phyloP scores from a whole-genome alignment of 2,113 vertebrate genomes.

The Gila orcuttii region DNA sequence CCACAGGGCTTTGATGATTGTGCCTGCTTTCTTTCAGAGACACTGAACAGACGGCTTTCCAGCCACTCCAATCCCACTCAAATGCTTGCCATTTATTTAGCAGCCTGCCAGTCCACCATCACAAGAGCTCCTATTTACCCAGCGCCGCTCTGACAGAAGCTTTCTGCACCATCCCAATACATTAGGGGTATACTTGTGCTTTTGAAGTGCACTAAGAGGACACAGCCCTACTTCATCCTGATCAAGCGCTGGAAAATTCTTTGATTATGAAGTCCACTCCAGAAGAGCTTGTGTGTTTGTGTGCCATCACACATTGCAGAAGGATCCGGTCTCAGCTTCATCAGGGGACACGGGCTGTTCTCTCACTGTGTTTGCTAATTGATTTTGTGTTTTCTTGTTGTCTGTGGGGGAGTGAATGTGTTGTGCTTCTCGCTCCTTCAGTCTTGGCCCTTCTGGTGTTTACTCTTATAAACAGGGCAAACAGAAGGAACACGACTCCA shows the following conservation, averaged over 20 bases:
- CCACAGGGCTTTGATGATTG: conserved; percentile 51
- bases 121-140: conserved; percentile 59
- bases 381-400: conserved; percentile 47
- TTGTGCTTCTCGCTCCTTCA: conserved; percentile 61
- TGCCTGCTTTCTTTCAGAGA: conserved; percentile 25
- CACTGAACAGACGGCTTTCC: conserved; percentile 29
- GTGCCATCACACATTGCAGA: conserved; percentile 16
- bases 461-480: conserved; percentile 61
- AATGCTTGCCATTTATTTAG: conserved; percentile 61
- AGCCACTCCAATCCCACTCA: conserved; percentile 64
- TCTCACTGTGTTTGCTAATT: conserved; percentile 48
- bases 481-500: conserved; percentile 50
- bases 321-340: not conserved
- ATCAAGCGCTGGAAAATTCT: conserved; percentile 3
- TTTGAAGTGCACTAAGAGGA: conserved; percentile 49
- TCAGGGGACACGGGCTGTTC: conserved; percentile 29
- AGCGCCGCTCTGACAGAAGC: conserved; percentile 34
- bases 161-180: conserved; percentile 22
- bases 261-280: not conserved
- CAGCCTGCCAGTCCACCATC: conserved; percentile 52
- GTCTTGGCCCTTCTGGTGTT: conserved; percentile 72
- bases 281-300: not conserved
- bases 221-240: not conserved
- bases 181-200: conserved; percentile 40
- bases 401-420: conserved; percentile 43